Percentiles rank a stretch among this genome's conserved stretches.
phyloP scores from a whole-genome alignment of 2,797 vertebrate species.

The Crenichthys baileyi region DNA sequence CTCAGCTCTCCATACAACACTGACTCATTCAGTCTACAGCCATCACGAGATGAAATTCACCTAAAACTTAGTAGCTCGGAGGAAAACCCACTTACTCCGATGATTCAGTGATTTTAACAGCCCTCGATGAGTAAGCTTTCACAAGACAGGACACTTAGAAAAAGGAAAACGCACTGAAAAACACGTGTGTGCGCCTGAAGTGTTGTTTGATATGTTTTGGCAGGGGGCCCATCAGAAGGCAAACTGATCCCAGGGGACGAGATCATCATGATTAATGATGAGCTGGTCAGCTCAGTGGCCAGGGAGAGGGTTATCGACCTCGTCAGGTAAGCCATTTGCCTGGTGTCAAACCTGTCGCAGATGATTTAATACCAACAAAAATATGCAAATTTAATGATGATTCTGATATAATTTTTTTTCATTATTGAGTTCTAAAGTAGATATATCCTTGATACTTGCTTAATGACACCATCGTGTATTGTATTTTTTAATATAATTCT shows the following conservation, averaged over 20 bases:
- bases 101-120: slow-evolving; percentile 65
- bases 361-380: background rate
- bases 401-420: background rate
- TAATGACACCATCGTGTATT: background rate
- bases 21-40: slow-evolving; percentile 48
- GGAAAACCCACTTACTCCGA: slow-evolving; percentile 35
- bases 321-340: slow-evolving; percentile 88
- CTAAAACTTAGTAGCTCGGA: slow-evolving; percentile 33
- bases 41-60: slow-evolving; percentile 40
- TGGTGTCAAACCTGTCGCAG: slow-evolving; percentile 25
- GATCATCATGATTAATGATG: slow-evolving; percentile 99
- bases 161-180: slow-evolving; percentile 26
- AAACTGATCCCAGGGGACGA: slow-evolving; percentile 96
- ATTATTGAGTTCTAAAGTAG: background rate
- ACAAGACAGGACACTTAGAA: slow-evolving; percentile 29
- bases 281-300: slow-evolving; percentile 92
- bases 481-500: background rate
- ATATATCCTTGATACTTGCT: background rate
- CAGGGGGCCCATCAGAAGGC: slow-evolving; percentile 97
- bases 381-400: background rate
- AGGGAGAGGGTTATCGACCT: slow-evolving; percentile 98
- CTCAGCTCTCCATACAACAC: slow-evolving; percentile 21
- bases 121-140: slow-evolving; percentile 50
- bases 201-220: slow-evolving; percentile 47
- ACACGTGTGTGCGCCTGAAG: slow-evolving; percentile 33